These are phyloP conservation scores for Atherinosoma microstoma DNA, from an alignment of 2,797 vertebrate genomes.

Conservation along the genomic window DNA sequence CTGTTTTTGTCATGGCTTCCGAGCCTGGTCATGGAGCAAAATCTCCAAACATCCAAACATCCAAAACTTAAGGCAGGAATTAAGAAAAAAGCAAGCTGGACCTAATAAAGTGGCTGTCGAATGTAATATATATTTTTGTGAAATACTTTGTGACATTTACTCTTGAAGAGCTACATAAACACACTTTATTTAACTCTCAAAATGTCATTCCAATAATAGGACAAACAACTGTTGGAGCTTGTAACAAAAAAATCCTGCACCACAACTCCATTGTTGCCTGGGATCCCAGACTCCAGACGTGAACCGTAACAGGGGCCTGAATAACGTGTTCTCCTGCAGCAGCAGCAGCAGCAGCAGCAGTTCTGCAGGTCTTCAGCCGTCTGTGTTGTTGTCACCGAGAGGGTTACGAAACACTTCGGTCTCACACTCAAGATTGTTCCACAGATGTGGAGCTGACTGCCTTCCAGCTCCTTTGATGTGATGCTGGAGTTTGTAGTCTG, in stretches of 20 bases:
- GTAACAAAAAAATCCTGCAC: not conserved
- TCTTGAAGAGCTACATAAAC: too few species aligned
- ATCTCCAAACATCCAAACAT: too few species aligned
- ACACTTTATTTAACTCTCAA: too few species aligned
- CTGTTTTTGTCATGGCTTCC: too few species aligned
- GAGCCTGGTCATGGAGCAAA: too few species aligned
- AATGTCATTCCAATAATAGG: too few species aligned
- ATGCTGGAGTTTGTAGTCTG: constrained; percentile 62
- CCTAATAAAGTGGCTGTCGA: too few species aligned
- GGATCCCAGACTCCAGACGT: constrained; percentile 45
- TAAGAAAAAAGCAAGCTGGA: too few species aligned
- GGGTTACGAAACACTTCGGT: constrained; percentile 61
- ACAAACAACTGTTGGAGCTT: not conserved
- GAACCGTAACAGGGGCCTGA: constrained; percentile 8
- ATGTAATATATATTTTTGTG: constrained; percentile 47
- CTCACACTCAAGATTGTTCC: constrained; percentile 64
- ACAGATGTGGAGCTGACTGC: constrained; percentile 67
- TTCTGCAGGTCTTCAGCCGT: constrained; percentile 48
- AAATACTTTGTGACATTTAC: too few species aligned
- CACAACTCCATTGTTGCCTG: constrained; percentile 38
- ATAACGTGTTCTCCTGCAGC: constrained; percentile 44
- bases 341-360: constrained; percentile 33
- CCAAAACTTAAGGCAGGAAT: too few species aligned
- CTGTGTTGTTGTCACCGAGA: constrained; percentile 55
- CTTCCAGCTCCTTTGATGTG: constrained; percentile 68